Base-by-base conservation (phyloP, 2,113 vertebrate genomes). In the Ranitomeya variabilis region DNA sequence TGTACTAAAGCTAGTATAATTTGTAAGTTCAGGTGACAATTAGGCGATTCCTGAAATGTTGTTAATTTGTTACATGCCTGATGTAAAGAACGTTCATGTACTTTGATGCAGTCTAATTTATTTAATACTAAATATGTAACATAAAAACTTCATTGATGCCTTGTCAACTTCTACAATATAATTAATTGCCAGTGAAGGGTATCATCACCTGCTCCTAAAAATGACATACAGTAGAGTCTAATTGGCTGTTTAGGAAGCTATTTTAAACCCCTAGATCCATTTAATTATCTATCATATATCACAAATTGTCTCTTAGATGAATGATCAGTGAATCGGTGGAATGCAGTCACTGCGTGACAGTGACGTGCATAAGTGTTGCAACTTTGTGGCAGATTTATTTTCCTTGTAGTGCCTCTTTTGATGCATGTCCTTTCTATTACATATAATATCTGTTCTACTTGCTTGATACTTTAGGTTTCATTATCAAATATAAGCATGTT, bases 191-290 rank as follows among this genome's bases (percentile, higher is more conserved):
- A 59, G 79, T 55, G 26, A 82, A 82, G 66, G 37, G 55, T 14
- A 71, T 82, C 31, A 71, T 74, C 79, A 87, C 79, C 64, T 87
- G 78, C 60, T 82, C 12, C 51, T 55, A 45, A 19, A 66, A 80
- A 19, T 60, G 67, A 82, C 79, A 73, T 73, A 87, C 21, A 51
- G 6, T 5, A 4, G 31, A 62, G 67, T 81, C 66, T 82, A 88
- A 88, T 82, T 88, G 66, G 79, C 13, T 80, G 77, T 69, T 87
- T 87, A 87, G 57, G 71, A 73, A 51, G 71, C 16, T 23, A 51
- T 18, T 74, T 45, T 7, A 74, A 4, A 11, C 37, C 37, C 21
- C 16, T 11, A 52, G 7, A 76, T 76, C 45, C 73, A 52, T 76
- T 76, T 76, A 12, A 51, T 76, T 76, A 76, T 76, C 73, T 52